Base-by-base conservation (phyloP, 2,113 vertebrate species). In the Zingel zingel region DNA sequence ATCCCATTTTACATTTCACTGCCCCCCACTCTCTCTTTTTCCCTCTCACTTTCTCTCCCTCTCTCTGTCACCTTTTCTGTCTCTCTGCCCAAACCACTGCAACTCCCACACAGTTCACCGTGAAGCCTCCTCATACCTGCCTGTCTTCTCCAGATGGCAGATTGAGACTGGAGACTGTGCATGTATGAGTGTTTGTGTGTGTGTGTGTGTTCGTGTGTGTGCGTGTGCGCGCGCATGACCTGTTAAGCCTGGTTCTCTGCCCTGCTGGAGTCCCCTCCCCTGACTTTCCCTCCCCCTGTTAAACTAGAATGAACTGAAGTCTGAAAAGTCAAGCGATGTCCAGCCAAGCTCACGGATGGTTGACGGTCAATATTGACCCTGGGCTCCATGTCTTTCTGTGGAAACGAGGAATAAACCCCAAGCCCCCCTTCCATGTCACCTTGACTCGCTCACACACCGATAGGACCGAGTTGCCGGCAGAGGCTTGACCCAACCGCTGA, bases 361-460 rank as follows among this genome's bases (percentile, higher is more conserved):
- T 91, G 92, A 93, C 63, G 51, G 92, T 94, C 89, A 94, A 94
- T 92, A 94, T 93, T 93, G 91, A 93, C 92, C 89, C 82, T 81
- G 69, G 86, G 78, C 88, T 90, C 82, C 71, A 85, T 91, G 86
- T 93, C 83, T 92, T 89, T 89, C 61, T 75, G 77, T 89, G 75
- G 87, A 90, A 84, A 85, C 58, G 25, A 81, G 73, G 79, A 89
- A 83, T 66, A 84, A 79, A 76, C 77, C 72, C 53, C 56, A 66
- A 58, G 33, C 50, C 54, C 59, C 21, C 59, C 58, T 50, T 33
- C 80, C 23, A 33, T 92, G 89, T 92, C 91, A 90, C 89, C 81
- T 79, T 62, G 53, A 79, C 77, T 71, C 19, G 10, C 83, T 76
- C 83, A 77, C 84, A 87, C 89, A 88, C 77, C 83, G 70, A 84